These are phyloP conservation scores for Aeoliscus strigatus DNA, from an alignment of 2,797 vertebrate genomes.

Conservation along the genomic window DNA sequence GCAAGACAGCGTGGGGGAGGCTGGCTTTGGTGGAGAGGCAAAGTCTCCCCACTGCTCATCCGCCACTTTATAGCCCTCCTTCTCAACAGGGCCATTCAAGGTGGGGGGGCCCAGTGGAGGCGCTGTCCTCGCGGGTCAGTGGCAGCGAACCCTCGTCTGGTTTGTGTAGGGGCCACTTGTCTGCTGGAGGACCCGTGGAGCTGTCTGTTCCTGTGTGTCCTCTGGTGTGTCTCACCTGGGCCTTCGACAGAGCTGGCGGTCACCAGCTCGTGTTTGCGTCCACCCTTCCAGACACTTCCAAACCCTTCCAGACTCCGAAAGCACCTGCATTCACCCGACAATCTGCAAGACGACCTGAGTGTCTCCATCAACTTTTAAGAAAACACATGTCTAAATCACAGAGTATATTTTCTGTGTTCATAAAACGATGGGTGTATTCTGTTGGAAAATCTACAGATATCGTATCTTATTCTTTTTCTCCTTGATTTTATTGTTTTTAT, in stretches of 20 bases:
- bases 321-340: background rate
- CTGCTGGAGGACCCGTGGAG: conserved; percentile 56
- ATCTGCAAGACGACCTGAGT: background rate
- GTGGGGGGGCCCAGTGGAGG: conserved; percentile 52
- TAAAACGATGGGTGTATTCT: no score
- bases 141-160: conserved; percentile 40
- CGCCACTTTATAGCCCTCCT: conserved; percentile 56
- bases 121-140: conserved; percentile 54
- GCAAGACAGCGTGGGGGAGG: conserved; percentile 24
- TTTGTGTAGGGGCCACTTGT: conserved; percentile 49
- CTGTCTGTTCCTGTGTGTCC: conserved; percentile 47
- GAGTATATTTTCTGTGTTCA: no score
- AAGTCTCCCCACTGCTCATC: conserved; percentile 53
- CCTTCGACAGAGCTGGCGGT: conserved; percentile 26
- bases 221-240: conserved; percentile 31
- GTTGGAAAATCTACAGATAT: no score
- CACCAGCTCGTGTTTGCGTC: conserved; percentile 21
- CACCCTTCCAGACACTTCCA: conserved; percentile 27
- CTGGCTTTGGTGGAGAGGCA: conserved; percentile 22
- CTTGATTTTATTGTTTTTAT: no score
- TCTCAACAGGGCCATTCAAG: conserved; percentile 69
- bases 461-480: no score
- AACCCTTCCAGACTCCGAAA: no score
- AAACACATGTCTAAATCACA: no score
- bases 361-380: background rate